phyloP scores from a whole-genome alignment of 35 echinoderm and acorn worm species.

The Holothuria glaberrima region DNA sequence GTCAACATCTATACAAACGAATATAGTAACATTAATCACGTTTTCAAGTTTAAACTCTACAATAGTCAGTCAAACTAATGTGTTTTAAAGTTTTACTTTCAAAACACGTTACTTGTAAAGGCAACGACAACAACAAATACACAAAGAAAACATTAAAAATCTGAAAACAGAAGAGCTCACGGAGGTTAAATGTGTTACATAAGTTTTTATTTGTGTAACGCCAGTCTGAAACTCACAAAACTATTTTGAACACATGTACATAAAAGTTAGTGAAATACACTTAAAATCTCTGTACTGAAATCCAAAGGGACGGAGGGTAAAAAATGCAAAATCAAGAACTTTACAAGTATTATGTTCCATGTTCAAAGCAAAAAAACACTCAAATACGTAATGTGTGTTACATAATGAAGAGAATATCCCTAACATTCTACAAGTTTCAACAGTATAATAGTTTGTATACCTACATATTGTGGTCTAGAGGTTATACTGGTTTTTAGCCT shows the following conservation, averaged over 20 bases:
- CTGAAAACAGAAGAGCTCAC: neutral
- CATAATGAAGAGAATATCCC: too few species aligned
- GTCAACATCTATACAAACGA: too few species aligned
- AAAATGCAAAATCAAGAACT: neutral
- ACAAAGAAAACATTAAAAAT: too few species aligned
- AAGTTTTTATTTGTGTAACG: neutral
- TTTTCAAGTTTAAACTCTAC: neutral
- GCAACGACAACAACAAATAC: too few species aligned
- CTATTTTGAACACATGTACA: neutral
- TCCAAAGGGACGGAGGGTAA: neutral
- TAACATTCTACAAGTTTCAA: too few species aligned
- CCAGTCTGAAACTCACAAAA: constrained; percentile 9
- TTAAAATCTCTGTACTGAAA: neutral
- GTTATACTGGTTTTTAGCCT: too few species aligned
- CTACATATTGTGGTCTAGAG: too few species aligned
- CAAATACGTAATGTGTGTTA: too few species aligned
- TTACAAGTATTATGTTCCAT: too few species aligned
- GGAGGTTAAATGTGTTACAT: neutral
- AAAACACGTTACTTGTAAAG: neutral
- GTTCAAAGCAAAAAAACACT: too few species aligned
- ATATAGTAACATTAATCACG: too few species aligned
- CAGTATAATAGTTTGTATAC: too few species aligned
- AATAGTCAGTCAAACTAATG: neutral
- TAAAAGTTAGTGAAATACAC: neutral
- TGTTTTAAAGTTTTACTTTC: constrained; percentile 1